A percentile compares a stretch with the other conserved stretches of the same genome.
These are phyloP conservation scores for Actenoides lindsayi DNA, from an alignment of 2,113 vertebrate genomes.

Conservation along the genomic window DNA sequence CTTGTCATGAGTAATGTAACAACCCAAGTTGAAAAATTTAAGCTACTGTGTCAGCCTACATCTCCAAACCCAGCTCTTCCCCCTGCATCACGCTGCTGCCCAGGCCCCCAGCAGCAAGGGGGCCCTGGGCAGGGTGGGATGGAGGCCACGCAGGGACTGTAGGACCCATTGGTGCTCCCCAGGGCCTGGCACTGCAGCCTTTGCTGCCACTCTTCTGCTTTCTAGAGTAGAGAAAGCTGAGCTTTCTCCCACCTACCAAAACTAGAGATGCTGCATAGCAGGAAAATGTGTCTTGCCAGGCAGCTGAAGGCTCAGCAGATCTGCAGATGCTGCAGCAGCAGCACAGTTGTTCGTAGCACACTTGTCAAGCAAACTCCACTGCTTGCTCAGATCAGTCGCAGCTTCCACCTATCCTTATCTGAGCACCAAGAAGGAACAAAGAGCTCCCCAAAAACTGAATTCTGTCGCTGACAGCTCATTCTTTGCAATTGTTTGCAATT, in stretches of 20 bases:
- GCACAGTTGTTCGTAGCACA: background rate
- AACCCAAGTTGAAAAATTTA: background rate
- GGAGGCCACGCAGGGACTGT: background rate
- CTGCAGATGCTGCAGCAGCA: background rate
- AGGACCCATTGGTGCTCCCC: background rate
- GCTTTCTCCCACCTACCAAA: background rate
- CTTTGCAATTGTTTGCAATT: background rate
- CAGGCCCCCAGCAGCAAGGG: background rate
- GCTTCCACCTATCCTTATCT: background rate
- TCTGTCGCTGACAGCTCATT: background rate
- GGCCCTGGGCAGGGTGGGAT: background rate
- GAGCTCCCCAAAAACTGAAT: background rate
- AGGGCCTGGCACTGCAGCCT: background rate
- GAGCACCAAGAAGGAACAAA: background rate
- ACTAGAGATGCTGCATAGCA: background rate
- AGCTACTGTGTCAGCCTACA: background rate
- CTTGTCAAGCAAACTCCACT: background rate
- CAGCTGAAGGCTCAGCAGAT: background rate
- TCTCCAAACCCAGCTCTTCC: background rate
- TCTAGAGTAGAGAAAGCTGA: background rate
- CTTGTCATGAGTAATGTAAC: accelerated
- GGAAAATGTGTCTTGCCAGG: background rate
- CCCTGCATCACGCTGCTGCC: accelerated
- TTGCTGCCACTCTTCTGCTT: background rate
- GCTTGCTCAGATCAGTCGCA: background rate